Percentiles rank a stretch among this genome's conserved stretches.
Conservation (phyloP, 1,140 invertebrate genomes). For the Drosophila mauritiana region DNA sequence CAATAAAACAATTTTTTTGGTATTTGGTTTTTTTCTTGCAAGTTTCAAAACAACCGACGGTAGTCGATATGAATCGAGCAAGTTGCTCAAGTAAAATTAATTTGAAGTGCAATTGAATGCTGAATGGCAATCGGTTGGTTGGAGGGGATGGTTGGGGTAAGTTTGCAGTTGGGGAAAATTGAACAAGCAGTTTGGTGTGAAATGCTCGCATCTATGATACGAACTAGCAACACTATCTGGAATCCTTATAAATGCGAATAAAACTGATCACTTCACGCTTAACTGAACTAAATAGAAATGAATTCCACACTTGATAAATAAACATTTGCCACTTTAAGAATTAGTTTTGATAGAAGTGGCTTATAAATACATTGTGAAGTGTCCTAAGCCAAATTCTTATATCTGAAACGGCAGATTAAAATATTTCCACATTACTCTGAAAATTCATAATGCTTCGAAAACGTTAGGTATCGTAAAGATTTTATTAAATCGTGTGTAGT, state of each 20-base stretch:
- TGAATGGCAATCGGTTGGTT: constrained; percentile 10
- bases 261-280: neutral
- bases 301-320: too few relatives aligned
- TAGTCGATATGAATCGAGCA: constrained; percentile 27
- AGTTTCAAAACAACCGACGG: constrained; percentile 44
- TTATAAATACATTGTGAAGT: too few relatives aligned
- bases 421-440: too few relatives aligned
- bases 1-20: constrained; percentile 44
- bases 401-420: too few relatives aligned
- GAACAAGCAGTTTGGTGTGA: constrained; percentile 9
- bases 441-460: too few relatives aligned
- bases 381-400: too few relatives aligned
- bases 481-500: too few relatives aligned
- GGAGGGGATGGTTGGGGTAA: constrained; percentile 4
- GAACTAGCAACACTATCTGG: constrained; percentile 7
- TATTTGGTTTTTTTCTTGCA: constrained; percentile 21
- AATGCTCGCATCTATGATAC: constrained; percentile 1
- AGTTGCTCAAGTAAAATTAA: constrained; percentile 47
- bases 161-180: constrained; percentile 11
- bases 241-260: neutral
- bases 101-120: constrained; percentile 45
- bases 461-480: too few relatives aligned
- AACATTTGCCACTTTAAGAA: too few relatives aligned
- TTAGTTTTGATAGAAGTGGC: too few relatives aligned
- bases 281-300: neutral